Base-by-base conservation (phyloP, 2,113 vertebrate species). In the Zosterops pallidus region DNA sequence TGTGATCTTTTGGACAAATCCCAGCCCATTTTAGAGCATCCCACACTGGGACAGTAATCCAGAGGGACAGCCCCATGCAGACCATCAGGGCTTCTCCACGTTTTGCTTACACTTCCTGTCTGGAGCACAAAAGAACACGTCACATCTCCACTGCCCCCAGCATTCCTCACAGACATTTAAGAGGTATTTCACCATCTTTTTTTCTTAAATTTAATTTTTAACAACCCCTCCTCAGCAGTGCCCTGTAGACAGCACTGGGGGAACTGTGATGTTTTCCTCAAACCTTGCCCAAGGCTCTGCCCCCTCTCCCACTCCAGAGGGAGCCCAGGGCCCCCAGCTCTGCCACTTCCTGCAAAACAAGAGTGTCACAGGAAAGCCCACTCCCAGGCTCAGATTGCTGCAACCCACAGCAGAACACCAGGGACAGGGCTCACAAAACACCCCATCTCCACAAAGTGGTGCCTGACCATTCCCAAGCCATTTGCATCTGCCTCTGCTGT, bases 401-500 rank as follows among this genome's bases (percentile, higher is more conserved):
- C 64, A 60, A 31, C 29, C 74, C 37, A 4, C 24, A 35, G 49
- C 59, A 8, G 6, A 49, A 12, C 2, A 7, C 2, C 76, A 46
- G 39, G 0, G 6, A 18, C 3, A 12, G 41, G 79, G n/a, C 8
- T 60, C 35, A 2, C 57, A 9, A 8, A 57, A 20, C 14, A 1
- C 11, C 29, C 46, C 14, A 2, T 9, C 14, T 3, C 42, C 83
- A 59, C 23, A 18, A 4, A 5, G 1, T 4, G 0, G 4, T 3
- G 3, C 72, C 57, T 4, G 4, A 6, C 14, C 42, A 19, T 44
- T 35, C 81, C 55, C 50, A 35, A 39, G 39, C 67, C 8, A 2
- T 1, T 1, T 5, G 26, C 68, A 35, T 2, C 33, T 7, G 23
- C 62, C 62, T 11, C 29, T 33, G 2, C 41, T 0, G 17, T 4